Evolutionary conservation across 2,113 vertebrate genomes (phyloP), one percentile per base, ranked within the genome.

Genomic region (Caretta caretta): DNA sequence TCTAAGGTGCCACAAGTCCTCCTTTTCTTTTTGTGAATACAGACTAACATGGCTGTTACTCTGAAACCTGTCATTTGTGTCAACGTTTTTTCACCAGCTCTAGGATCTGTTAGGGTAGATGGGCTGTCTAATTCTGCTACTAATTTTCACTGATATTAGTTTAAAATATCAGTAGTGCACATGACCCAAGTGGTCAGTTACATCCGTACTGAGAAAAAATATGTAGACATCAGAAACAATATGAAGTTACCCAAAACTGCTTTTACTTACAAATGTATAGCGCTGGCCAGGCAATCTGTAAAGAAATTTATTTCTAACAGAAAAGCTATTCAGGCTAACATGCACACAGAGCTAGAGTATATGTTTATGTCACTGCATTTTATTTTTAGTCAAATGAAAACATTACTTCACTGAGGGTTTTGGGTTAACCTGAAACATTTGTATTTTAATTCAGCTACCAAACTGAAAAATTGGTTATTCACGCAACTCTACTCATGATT

Each of bases 251-350:
- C 35, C n/a, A 20, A 65, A 65, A 35, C 31, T 35, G 59, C 29
- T 91, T 91, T 97, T 91, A 96, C 96, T 94, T 95, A 42, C 24
- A 81, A 17, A 4, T 10, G 17, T 72, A 83, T 84, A 91, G 16
- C 14, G 54, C n/a, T 48, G 0, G 2, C 27, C 51, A 76, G 75
- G 46, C 11, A 49, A 48, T 12, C 0, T 0, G 0, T 85, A 38
- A n/a, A 1, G 8, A n/a, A 91, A 86, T 82, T 92, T 81, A 90
- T 96, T 89, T 53, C 54, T 83, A 90, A 89, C 38, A 82, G 17
- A 31, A 81, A 50, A 20, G 49, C 42, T 82, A 22, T 16, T 69
- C 14, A 48, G 31, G 14, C 3, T 53, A 88, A 31, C 20, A 49
- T 5, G 48, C 10, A 16, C 54, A 6, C 10, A 84, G 65, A 16